A percentile compares a stretch with the other conserved stretches of the same genome.
Evolutionary conservation across 1,140 invertebrate species (phyloP).

Genomic region (Proales similis): DNA sequence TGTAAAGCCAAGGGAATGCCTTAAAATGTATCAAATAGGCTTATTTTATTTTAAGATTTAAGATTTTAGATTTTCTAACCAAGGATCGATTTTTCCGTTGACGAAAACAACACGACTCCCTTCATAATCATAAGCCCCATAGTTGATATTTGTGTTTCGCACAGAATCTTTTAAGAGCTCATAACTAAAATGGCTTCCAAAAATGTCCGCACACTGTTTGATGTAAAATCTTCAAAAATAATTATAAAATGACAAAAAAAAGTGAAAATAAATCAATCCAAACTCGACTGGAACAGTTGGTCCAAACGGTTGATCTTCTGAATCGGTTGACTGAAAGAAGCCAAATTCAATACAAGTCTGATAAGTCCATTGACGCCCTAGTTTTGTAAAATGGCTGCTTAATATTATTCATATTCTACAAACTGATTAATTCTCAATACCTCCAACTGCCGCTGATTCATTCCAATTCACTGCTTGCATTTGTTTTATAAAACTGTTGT

Average conservation of each 20-base stretch:
- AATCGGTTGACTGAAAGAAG: constrained; percentile 79
- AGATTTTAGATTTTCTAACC: too few relatives aligned
- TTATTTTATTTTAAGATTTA: too few relatives aligned
- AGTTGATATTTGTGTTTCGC: constrained; percentile 66
- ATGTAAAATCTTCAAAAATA: too few relatives aligned
- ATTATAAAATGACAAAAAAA: too few relatives aligned
- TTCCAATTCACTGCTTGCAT: constrained; percentile 64
- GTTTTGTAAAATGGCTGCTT: too few relatives aligned
- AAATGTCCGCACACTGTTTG: constrained; percentile 74
- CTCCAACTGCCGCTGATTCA: too few relatives aligned
- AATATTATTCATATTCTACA: too few relatives aligned
- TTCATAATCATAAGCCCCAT: constrained; percentile 66
- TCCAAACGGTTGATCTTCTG: constrained; percentile 65
- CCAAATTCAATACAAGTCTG: constrained; percentile 91
- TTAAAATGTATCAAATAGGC: too few relatives aligned
- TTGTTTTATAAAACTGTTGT: constrained; percentile 67
- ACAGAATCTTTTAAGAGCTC: constrained; percentile 60
- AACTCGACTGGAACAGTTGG: constrained; percentile 66
- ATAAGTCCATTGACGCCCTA: constrained; percentile 74
- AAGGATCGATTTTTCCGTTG: constrained; percentile 83
- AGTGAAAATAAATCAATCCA: too few relatives aligned
- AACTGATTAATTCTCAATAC: too few relatives aligned
- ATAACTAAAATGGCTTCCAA: constrained; percentile 59
- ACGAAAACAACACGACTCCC: constrained; percentile 71
- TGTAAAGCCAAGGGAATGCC: too few relatives aligned